phyloP scores from a whole-genome alignment of 2,797 vertebrate species.

The Acrossocheilus wenchowensis region DNA sequence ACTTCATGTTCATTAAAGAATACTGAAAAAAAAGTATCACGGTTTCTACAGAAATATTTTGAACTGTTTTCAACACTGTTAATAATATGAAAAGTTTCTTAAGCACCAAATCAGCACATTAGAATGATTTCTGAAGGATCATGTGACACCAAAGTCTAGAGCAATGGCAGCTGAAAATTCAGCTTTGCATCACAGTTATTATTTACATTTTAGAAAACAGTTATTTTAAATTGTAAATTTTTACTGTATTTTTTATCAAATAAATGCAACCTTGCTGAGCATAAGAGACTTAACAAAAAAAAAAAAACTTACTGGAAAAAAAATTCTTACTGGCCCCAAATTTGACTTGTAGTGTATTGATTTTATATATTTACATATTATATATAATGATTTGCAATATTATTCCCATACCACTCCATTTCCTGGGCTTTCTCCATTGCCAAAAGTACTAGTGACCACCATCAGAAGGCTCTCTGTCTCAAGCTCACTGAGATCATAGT shows the following conservation, averaged over 20 bases:
- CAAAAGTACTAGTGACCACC: constrained; percentile 87
- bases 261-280: background rate
- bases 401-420: constrained; percentile 81
- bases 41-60: background rate
- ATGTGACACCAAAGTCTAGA: background rate
- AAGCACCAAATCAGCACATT: background rate
- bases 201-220: background rate
- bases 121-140: background rate
- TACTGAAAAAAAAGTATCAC: background rate
- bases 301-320: background rate
- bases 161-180: background rate
- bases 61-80: background rate
- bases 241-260: background rate
- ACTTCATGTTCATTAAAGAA: background rate
- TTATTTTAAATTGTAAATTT: background rate
- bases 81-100: background rate
- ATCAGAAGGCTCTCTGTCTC: constrained; percentile 80
- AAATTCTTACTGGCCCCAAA: background rate
- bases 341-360: background rate
- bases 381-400: background rate
- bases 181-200: background rate
- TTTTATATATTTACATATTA: background rate
- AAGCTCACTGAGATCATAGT: constrained; percentile 77
- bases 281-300: background rate
- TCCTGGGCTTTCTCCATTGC: constrained; percentile 83